Base-by-base conservation (phyloP, 2,888 invertebrate species). In the Drosophila niveifrons region DNA sequence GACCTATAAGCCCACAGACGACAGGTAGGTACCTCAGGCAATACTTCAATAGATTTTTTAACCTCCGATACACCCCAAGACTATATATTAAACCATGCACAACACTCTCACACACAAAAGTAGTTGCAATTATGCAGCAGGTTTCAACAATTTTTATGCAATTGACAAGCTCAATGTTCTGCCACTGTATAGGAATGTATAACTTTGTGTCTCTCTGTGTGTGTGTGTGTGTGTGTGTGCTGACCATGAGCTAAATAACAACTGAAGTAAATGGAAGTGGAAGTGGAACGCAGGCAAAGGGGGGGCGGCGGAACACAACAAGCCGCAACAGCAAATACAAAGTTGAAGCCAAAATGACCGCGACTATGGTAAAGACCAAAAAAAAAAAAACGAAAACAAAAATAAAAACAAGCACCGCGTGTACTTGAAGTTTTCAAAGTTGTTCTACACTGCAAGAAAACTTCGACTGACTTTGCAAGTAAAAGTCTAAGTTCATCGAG, bases 1-100 rank as follows among this genome's bases (percentile, higher is more conserved):
- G 92, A 97, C 96, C 17, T 97, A 97, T 93, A 97, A 97, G 91
- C 97, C 97, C 51, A 96, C 97, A 53, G 96, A 97, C 93, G 97
- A 97, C 93, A 97, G 97, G 97, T 97, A 96, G 95, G 91, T 92
- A 87, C 82, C 79, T 76, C 63, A 66, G 77, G 57, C 66, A 70
- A 62, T 58, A 18, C 34, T 34, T 13, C 57, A 51, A 23, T 23
- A n/a, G n/a, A n/a, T n/a, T n/a, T n/a, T n/a, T n/a, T n/a, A n/a
- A n/a, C n/a, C n/a, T n/a, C n/a, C n/a, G n/a, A n/a, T n/a, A n/a
- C n/a, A n/a, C n/a, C 13, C 62, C 68, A 61, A 56, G 44, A 61
- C 6, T 10, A 6, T 29, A 29, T 1, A n/a, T n/a, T n/a, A n/a
- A n/a, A n/a, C n/a, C n/a, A n/a, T n/a, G 39, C 36, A 17, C n/a